Percentiles rank a stretch among this genome's conserved stretches.
phyloP scores from a whole-genome alignment of 1,140 invertebrate genomes.

The Plutomurus gul region DNA sequence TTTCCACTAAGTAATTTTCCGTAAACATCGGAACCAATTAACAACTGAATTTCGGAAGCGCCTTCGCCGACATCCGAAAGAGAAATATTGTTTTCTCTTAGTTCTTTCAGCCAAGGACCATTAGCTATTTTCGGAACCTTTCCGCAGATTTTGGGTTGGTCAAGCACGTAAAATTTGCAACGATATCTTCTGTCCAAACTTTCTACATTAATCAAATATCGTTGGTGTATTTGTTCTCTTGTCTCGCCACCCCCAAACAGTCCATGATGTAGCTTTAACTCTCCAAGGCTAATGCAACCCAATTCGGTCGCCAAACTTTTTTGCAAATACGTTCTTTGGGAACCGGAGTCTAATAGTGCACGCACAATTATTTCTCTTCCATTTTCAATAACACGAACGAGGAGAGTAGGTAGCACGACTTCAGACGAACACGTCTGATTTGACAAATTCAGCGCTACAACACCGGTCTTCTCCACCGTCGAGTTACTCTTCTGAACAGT shows the following conservation, averaged over 20 bases:
- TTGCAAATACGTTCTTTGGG: constrained; percentile 15
- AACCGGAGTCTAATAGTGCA: constrained; percentile 40
- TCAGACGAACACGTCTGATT: background rate
- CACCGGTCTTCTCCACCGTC: background rate
- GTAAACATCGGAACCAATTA: constrained; percentile 12
- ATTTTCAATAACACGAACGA: constrained; percentile 16
- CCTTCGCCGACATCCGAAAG: background rate
- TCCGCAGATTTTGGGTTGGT: constrained; percentile 27
- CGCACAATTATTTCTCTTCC: background rate
- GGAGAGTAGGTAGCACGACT: constrained; percentile 20
- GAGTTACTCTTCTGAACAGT: background rate
- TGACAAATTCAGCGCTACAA: background rate
- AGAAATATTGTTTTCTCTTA: constrained; percentile 35
- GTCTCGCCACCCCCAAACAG: background rate
- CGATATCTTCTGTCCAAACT: background rate
- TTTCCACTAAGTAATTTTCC: background rate
- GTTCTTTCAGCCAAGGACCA: constrained; percentile 22
- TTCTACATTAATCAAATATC: background rate
- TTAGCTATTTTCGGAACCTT: constrained; percentile 2
- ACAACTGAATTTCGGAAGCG: background rate
- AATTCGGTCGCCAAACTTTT: background rate
- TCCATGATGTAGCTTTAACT: background rate
- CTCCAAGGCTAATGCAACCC: background rate
- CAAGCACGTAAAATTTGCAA: background rate
- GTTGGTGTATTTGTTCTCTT: background rate